These are phyloP conservation scores for Heteronetta atricapilla DNA, from an alignment of 2,113 vertebrate species.

Conservation along the genomic window DNA sequence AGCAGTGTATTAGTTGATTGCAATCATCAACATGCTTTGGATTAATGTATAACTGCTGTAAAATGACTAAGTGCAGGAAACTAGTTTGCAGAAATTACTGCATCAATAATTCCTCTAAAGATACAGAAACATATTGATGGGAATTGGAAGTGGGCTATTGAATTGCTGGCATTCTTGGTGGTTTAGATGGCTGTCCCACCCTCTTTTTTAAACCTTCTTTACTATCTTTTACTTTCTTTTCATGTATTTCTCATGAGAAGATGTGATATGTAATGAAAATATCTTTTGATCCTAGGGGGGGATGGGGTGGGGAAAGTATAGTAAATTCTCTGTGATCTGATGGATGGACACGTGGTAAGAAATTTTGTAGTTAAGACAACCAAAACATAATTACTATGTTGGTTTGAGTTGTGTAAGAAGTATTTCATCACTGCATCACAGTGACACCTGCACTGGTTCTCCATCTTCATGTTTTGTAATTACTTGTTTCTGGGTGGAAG, in stretches of 20 bases:
- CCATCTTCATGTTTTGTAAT: neutral
- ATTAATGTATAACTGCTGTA: neutral
- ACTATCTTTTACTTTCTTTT: neutral
- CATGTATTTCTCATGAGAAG: neutral
- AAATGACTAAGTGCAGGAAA: neutral
- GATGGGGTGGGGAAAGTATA: neutral
- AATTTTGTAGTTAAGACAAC: neutral
- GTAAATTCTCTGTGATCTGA: neutral
- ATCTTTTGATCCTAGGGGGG: neutral
- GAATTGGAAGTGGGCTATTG: neutral
- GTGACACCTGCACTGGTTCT: neutral
- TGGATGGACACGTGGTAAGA: neutral
- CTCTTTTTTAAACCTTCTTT: neutral
- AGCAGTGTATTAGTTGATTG: neutral
- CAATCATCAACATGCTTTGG: neutral
- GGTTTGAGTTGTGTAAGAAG: neutral
- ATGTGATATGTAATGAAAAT: neutral
- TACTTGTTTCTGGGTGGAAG: neutral
- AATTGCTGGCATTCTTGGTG: neutral
- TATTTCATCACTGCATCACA: neutral
- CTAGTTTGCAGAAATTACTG: slow-evolving; percentile 22
- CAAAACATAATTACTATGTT: neutral
- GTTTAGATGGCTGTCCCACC: neutral
- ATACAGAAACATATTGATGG: neutral
- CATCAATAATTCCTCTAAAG: neutral